Base-by-base conservation (phyloP, 2,797 vertebrate species). In the Helarctos malayanus region DNA sequence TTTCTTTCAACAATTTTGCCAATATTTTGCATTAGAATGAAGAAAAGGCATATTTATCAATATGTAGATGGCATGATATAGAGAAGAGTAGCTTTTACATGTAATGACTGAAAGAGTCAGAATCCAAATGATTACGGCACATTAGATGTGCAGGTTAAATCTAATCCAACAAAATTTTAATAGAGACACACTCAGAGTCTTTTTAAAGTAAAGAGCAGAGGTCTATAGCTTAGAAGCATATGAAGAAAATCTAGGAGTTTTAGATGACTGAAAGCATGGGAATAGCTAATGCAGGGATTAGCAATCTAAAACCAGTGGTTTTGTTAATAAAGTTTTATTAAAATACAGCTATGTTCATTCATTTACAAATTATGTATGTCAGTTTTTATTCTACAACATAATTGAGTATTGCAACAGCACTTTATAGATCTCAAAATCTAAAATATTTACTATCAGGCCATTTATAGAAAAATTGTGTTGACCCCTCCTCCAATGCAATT, bases 271-370 rank as follows among this genome's bases (percentile, higher is more conserved):
- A 78, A 78, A 87, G 68, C 14, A 94, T 81, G 71, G 81, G 68
- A 61, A 65, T 35, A 69, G 56, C 45, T 89, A 41, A 81, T 65
- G 16, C 7, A 76, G 13, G 13, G 73, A 71, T 56, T 69, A 81
- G 5, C 27, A 86, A 92, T 78, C 45, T 23, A 82, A 89, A 94
- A 38, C 18, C 29, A 65, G 27, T 61, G 35, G 57, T 84, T 79
- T 82, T 45, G 25, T 92, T 86, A 84, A 91, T 32, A 45, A 82
- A 81, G 65, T 41, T 94, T 76, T 71, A 41, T 56, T 81, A 13
- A 75, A 86, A 78, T 32, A 38, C 5, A 80, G 56, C 29, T 38
- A 45, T 45, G 3, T 35, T n/a, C 35, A 29, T 45, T 59, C 57
- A 47, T 76, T 85, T 81, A 29, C 5, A 21, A 57, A 35, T 29